These are phyloP conservation scores for Phoeniculus purpureus DNA, from an alignment of 2,797 vertebrate species.

Conservation along the genomic window DNA sequence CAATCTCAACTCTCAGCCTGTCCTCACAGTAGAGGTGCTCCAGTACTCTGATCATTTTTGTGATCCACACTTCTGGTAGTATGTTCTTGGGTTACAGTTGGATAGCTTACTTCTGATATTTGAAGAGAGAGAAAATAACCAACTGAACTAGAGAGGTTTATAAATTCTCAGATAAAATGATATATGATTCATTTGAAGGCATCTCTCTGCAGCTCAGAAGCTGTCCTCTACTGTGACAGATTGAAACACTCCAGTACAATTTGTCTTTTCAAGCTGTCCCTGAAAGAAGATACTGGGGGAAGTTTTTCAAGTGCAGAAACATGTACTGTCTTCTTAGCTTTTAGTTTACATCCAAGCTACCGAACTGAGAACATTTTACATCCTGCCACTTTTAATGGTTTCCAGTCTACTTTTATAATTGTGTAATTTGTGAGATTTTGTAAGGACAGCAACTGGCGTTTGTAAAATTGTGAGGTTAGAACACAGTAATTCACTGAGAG, in stretches of 20 bases:
- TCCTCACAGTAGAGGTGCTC: too few relatives aligned
- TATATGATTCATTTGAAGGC: constrained; percentile 50
- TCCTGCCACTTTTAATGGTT: constrained; percentile 34
- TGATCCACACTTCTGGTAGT: not conserved
- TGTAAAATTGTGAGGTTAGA: not conserved
- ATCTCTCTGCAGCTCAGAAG: constrained; percentile 48
- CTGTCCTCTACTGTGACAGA: constrained; percentile 55
- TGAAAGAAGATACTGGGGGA: constrained; percentile 56
- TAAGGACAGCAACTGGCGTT: not conserved
- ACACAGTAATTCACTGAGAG: not conserved
- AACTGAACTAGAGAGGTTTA: constrained; percentile 19
- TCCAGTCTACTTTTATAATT: constrained; percentile 23
- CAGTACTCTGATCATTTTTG: too few relatives aligned
- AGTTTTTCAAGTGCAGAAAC: constrained; percentile 51
- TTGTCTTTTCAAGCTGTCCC: constrained; percentile 63
- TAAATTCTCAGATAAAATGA: constrained; percentile 57
- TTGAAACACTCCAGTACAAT: constrained; percentile 61
- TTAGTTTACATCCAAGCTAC: constrained; percentile 30
- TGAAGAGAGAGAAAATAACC: not conserved
- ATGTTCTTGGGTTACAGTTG: not conserved
- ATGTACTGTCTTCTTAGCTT: constrained; percentile 6
- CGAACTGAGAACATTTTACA: constrained; percentile 32
- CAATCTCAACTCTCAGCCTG: too few relatives aligned
- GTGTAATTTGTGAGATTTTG: not conserved
- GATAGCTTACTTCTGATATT: not conserved